Evolutionary conservation across 2,113 vertebrate genomes (phyloP).

Genomic region (Petrocephalus microphthalmus): DNA sequence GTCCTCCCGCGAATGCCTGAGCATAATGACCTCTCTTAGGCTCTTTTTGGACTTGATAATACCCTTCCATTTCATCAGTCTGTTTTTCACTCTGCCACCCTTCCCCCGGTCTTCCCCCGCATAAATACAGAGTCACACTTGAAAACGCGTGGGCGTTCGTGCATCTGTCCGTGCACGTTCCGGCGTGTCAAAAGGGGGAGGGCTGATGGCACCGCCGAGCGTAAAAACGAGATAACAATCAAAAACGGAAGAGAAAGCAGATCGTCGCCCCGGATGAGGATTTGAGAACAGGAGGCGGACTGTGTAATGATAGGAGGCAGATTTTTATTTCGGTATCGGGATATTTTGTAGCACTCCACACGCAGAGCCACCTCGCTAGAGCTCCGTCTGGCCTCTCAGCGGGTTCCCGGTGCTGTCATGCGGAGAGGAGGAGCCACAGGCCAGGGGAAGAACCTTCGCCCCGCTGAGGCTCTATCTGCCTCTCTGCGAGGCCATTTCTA

Average conservation of each 20-base stretch:
- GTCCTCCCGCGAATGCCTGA: not conserved
- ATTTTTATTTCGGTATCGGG: not conserved
- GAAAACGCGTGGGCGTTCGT: not conserved
- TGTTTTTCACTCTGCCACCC: not conserved
- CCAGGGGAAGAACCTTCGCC: slow-evolving; percentile 4
- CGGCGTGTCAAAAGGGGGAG: not conserved
- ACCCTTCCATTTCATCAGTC: not conserved
- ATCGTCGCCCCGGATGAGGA: not conserved
- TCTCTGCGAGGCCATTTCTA: slow-evolving; percentile 15
- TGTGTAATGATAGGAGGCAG: not conserved
- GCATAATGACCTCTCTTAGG: slow-evolving; percentile 59
- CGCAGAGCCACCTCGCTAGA: not conserved
- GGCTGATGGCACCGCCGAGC: not conserved
- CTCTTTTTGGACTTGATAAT: not conserved
- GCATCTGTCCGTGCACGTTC: not conserved
- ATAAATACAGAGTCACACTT: not conserved
- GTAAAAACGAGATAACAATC: not conserved
- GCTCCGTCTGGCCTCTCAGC: slow-evolving; percentile 14
- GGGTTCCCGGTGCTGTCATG: not conserved
- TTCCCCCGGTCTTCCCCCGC: not conserved
- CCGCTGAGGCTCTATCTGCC: slow-evolving; percentile 2
- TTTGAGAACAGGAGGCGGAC: not conserved
- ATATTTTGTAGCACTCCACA: not conserved
- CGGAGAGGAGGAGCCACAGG: not conserved
- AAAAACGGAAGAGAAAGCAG: not conserved